These are phyloP conservation scores for Dipodomys spectabilis DNA, from an alignment of 2,113 vertebrate genomes.

Conservation along the genomic window DNA sequence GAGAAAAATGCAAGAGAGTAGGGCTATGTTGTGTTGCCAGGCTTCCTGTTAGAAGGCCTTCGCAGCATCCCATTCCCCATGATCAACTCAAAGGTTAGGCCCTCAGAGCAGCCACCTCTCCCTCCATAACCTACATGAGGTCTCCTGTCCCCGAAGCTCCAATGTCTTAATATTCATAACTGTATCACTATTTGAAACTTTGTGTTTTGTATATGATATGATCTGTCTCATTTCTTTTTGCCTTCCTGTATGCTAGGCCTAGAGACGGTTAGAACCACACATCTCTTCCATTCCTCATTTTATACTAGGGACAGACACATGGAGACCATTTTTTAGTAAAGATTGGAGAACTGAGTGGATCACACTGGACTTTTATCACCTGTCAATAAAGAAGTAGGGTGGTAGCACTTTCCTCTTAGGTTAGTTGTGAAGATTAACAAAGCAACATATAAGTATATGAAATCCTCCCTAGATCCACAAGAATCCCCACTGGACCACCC, in stretches of 20 bases:
- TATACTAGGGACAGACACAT: background rate
- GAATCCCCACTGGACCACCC: background rate
- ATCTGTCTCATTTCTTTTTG: background rate
- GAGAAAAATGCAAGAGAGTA: background rate
- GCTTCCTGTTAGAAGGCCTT: background rate
- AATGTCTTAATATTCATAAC: background rate
- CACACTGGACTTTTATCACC: background rate
- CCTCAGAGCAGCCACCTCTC: background rate
- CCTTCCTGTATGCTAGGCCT: background rate
- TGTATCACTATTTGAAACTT: background rate
- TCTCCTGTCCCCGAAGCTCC: background rate
- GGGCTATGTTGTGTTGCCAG: background rate
- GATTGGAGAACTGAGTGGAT: slow-evolving; percentile 18
- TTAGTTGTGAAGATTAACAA: slow-evolving; percentile 5
- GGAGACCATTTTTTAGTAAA: background rate
- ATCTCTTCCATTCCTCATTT: background rate
- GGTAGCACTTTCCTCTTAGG: background rate
- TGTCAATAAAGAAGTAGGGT: background rate
- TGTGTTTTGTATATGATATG: background rate
- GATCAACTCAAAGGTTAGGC: background rate
- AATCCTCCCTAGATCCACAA: background rate
- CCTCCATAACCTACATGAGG: background rate
- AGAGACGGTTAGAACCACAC: background rate
- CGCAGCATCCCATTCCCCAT: background rate
- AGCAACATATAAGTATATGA: background rate